Base-by-base conservation (phyloP, 2,797 vertebrate species). In the Trachurus trachurus region DNA sequence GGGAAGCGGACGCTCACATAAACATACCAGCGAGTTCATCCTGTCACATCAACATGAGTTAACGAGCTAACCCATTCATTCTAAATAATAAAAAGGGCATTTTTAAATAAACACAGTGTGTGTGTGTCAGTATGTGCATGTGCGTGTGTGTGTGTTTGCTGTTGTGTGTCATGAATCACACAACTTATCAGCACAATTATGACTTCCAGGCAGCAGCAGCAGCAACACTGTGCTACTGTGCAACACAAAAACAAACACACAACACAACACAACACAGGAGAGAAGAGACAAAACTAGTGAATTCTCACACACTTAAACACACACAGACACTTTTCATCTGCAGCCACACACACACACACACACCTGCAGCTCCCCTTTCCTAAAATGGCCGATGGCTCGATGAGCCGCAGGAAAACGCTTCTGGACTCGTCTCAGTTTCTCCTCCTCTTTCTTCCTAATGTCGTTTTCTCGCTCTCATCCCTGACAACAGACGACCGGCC, bases 311-410 rank as follows among this genome's bases (percentile, higher is more conserved):
- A 21, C 39, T 37, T 61, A 29, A 26, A 26, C 74, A 60, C 72
- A 37, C 21, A 52, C 57, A 29, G 49, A 31, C 64, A n/a, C 74
- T 34, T 34, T 34, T 34, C 31, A 34, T 34, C 31, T 34, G 31
- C 31, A 5, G 31, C 5, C 4, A 40, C 44, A 42, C 53, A 42
- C 39, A 60, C 63, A 56, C 70, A 62, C 49, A 62, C 31, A 74
- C 53, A 58, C 62, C 2, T 31, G 39, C 16, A 5, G 6, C 44
- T 82, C 62, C 61, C 75, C 44, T 66, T 42, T 59, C 67, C 73
- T 86, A 92, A 92, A 86, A 94, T 90, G 88, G 84, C 88, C 34
- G 74, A 81, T 26, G 4, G 65, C 37, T 67, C 2, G 31, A 49
- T 13, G 44, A 76, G 61, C 21, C 4, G 0, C 13, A 74, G 57